Evolutionary conservation across 2,113 vertebrate species (phyloP).

Genomic region (Rhinichthys klamathensis): DNA sequence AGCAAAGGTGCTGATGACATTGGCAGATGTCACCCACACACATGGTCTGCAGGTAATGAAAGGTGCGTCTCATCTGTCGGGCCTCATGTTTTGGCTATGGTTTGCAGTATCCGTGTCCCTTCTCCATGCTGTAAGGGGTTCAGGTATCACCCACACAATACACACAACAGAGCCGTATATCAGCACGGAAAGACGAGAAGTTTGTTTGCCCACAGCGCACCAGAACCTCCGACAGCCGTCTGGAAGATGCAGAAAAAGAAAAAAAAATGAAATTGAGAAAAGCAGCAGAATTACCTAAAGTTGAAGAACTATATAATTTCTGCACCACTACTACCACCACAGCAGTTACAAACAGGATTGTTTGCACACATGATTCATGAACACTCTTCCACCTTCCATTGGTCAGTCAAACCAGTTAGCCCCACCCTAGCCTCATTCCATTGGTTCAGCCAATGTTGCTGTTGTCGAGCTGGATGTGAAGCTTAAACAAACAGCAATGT

Average conservation of each 20-base stretch:
- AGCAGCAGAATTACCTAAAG: not conserved
- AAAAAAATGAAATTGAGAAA: not conserved
- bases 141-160: conserved; percentile 35
- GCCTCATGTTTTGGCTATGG: conserved; percentile 43
- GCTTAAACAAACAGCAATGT: not conserved
- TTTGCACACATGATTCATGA: not conserved
- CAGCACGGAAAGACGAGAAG: conserved; percentile 10
- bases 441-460: not conserved
- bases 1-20: not conserved
- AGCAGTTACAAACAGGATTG: not conserved
- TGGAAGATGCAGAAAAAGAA: conserved; percentile 4
- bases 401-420: not conserved
- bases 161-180: conserved; percentile 12
- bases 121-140: conserved; percentile 4
- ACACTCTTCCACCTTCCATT: not conserved
- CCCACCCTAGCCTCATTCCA: not conserved
- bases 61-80: conserved; percentile 1
- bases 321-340: not conserved
- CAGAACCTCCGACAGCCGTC: not conserved
- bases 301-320: not conserved
- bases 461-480: not conserved
- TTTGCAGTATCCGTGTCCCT: conserved; percentile 25
- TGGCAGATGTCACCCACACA: conserved; percentile 17
- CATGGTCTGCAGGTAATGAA: conserved; percentile 2
- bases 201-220: not conserved